Conservation (phyloP, 35 echinoderm and acorn worm genomes). For the Heliocidaris tuberculata region DNA sequence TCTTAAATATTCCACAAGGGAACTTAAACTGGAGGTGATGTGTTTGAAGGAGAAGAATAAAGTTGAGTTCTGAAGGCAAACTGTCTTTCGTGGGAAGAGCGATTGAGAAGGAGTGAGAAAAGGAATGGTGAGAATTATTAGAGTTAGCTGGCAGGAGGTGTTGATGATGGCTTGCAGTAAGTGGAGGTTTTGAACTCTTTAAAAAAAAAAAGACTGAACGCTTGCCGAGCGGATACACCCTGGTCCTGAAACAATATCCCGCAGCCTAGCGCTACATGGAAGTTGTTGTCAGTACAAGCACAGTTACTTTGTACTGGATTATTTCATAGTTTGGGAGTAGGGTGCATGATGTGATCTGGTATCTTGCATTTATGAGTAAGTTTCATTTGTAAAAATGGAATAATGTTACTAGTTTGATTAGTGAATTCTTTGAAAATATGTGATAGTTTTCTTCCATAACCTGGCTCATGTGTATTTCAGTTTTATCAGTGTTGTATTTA, state of each 20-base stretch:
- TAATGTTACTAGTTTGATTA: too few species aligned
- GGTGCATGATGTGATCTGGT: background rate
- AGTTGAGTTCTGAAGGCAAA: background rate
- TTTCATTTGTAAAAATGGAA: background rate
- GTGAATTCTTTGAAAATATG: too few species aligned
- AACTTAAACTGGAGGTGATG: too few species aligned
- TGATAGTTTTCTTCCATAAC: too few species aligned
- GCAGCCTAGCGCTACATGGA: background rate
- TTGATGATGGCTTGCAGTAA: background rate
- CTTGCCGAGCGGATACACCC: background rate
- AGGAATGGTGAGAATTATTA: background rate
- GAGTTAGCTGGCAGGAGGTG: background rate
- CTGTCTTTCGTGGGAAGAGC: background rate
- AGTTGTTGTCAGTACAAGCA: background rate
- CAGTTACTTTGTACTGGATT: background rate
- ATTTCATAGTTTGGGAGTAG: background rate
- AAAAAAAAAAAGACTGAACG: background rate
- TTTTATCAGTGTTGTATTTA: too few species aligned
- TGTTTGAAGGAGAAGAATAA: background rate
- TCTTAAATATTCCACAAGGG: too few species aligned
- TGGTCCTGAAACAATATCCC: background rate
- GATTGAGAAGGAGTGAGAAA: background rate
- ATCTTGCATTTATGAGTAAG: background rate
- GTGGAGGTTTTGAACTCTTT: background rate
- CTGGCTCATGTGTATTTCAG: too few species aligned